Evolutionary conservation across 2,888 invertebrate species (phyloP), one percentile per base, ranked within the genome.

Genomic region (Lissonota sp.): DNA sequence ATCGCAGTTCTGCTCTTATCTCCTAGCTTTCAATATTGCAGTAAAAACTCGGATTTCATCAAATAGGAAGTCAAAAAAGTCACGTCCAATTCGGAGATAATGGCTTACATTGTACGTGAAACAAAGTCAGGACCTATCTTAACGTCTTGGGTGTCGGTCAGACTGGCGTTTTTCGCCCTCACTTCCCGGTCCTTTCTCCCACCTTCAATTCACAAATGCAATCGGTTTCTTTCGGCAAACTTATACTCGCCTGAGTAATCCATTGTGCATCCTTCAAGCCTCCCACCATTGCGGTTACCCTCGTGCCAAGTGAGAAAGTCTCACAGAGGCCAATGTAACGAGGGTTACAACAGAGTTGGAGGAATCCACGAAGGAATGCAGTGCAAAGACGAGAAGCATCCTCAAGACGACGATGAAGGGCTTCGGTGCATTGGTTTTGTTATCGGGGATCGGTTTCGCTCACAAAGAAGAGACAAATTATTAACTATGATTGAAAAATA

Each of bases 201-300:
- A 71, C 57, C 39, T 10, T 37, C 14, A 71, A 42, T 60, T 51
- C 16, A 3, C 57, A 49, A 10, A n/a, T 49, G 12, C 49, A 49
- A 57, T 64, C 86, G 86, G 86, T 86, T 87, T 88, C 85, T 87
- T 88, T 88, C 88, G 89, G 85, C 88, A 90, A 92, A 89, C 91
- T 91, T 91, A 92, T 91, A 91, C 89, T 90, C 88, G 87, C 86
- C 89, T 89, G 88, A 91, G 88, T 90, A 88, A 90, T 88, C 90
- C 89, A 92, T 91, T 92, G 90, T 91, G 89, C 88, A 88, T 80
- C 79, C 79, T 86, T 39, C 87, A 84, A 86, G 86, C 86, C 89
- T 88, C 90, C 90, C 87, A 89, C 91, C 89, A 90, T 91, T 85
- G 26, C 83, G 85, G 82, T 82, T 86, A 87, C 86, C 90, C 91